These are phyloP conservation scores for Mycteria americana DNA, from an alignment of 2,797 vertebrate species.

Conservation along the genomic window DNA sequence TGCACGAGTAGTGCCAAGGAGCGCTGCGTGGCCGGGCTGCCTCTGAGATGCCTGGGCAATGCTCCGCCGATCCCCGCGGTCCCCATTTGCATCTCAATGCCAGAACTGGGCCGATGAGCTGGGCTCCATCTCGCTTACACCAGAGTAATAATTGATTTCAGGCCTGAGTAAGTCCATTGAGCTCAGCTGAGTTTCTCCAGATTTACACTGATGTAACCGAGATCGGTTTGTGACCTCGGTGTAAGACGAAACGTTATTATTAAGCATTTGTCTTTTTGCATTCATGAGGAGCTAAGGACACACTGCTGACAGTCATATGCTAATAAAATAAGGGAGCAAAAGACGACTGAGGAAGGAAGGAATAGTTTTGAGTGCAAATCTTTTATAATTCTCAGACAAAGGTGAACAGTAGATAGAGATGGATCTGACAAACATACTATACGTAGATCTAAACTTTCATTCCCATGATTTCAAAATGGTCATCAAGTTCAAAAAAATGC, in stretches of 20 bases:
- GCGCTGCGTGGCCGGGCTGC: accelerated
- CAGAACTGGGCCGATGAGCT: background rate
- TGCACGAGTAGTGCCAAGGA: background rate
- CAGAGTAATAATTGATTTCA: constrained; percentile 7
- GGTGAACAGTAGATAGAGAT: background rate
- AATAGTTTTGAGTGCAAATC: background rate
- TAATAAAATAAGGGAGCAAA: background rate
- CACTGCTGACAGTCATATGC: background rate
- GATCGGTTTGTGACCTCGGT: background rate
- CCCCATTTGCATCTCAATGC: background rate
- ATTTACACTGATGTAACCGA: background rate
- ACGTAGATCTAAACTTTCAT: background rate
- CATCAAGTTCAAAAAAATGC: background rate
- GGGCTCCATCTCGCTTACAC: background rate
- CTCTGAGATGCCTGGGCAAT: background rate
- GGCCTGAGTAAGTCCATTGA: background rate
- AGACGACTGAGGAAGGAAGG: background rate
- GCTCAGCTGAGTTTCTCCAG: background rate
- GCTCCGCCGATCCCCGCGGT: accelerated
- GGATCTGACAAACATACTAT: background rate
- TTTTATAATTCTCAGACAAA: background rate
- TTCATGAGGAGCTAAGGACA: background rate
- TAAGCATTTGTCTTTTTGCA: background rate
- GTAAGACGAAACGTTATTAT: background rate
- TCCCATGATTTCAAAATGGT: background rate